These are phyloP conservation scores for Acanthiza pusilla DNA, from an alignment of 2,797 vertebrate species.

Conservation along the genomic window DNA sequence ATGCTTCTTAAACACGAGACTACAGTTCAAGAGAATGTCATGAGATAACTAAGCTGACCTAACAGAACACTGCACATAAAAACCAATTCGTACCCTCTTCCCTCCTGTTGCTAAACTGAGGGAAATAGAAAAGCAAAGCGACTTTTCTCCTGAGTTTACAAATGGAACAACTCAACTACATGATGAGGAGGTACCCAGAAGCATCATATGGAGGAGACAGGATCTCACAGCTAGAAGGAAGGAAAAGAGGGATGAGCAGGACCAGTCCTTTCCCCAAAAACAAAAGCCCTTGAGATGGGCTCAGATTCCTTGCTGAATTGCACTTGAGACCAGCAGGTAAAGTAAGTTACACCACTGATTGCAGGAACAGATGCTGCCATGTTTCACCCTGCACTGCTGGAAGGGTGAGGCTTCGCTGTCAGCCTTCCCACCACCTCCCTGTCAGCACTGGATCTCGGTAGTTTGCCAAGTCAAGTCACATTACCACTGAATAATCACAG, in stretches of 20 bases:
- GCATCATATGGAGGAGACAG: background rate
- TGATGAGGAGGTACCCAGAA: background rate
- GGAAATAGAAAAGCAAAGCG: background rate
- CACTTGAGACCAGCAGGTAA: background rate
- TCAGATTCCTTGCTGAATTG: background rate
- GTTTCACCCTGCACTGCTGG: background rate
- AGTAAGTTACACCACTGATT: background rate
- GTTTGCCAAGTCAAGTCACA: background rate
- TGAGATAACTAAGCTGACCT: background rate
- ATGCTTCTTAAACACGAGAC: background rate
- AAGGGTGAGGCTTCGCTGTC: background rate
- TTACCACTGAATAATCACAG: background rate
- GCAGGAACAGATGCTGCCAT: background rate
- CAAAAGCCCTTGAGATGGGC: background rate
- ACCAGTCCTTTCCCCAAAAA: background rate
- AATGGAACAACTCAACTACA: background rate
- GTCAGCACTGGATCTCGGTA: rapidly evolving
- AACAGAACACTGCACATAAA: background rate
- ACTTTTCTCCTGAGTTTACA: background rate
- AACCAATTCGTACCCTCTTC: background rate
- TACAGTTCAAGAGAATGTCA: background rate
- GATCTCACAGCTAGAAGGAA: background rate
- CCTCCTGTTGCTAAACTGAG: background rate
- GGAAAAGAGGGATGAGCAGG: background rate
- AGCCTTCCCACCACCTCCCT: background rate